phyloP scores from a whole-genome alignment of 2,113 vertebrate species.

The Alligator sinensis region DNA sequence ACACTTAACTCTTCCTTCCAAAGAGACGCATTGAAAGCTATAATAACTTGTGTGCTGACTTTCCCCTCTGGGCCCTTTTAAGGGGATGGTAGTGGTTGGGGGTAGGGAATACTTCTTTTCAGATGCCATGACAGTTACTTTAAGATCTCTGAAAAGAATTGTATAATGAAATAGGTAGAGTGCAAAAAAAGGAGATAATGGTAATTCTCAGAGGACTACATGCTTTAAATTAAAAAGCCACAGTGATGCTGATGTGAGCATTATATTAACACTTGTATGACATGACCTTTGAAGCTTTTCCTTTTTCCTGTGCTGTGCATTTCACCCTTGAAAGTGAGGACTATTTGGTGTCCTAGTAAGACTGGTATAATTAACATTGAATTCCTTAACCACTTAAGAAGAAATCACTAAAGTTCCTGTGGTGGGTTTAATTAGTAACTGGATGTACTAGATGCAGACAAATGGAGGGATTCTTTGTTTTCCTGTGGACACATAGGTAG shows the following conservation, averaged over 20 bases:
- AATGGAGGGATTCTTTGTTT: neutral
- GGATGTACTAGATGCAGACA: neutral
- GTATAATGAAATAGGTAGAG: constrained; percentile 60
- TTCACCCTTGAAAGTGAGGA: constrained; percentile 2
- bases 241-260: constrained; percentile 52
- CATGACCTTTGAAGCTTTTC: constrained; percentile 10
- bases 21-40: constrained; percentile 51
- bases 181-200: constrained; percentile 53
- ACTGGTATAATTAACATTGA: neutral
- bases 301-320: neutral
- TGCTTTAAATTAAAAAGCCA: constrained; percentile 62
- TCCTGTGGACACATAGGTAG: neutral
- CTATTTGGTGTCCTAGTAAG: accelerated
- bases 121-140: constrained; percentile 54
- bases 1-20: constrained; percentile 60
- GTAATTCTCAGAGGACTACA: constrained; percentile 62
- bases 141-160: constrained; percentile 55
- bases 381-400: neutral
- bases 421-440: neutral
- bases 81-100: constrained; percentile 53
- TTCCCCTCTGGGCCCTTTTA: constrained; percentile 69
- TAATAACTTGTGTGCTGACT: constrained; percentile 60
- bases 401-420: neutral
- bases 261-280: constrained; percentile 45
- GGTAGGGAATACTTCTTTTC: constrained; percentile 42